Base-by-base conservation (phyloP, 2,113 vertebrate genomes). In the Petromus typicus region DNA sequence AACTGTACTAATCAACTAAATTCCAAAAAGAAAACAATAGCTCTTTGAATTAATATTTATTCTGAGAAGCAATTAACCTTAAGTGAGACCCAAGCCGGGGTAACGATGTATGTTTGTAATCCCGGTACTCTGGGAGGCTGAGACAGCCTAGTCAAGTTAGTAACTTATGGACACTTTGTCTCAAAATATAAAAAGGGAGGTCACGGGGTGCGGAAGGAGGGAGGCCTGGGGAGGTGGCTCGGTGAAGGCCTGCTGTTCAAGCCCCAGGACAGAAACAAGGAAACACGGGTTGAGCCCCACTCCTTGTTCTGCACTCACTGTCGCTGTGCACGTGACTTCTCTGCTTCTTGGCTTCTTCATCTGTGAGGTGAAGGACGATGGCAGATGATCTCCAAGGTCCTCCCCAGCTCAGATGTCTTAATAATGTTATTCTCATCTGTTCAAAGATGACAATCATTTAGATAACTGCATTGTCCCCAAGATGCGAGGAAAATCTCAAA, bases 31-130 rank as follows among this genome's bases (percentile, higher is more conserved):
- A 51, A 51, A 51, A 51, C 5, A 51, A 51, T 51, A 51, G 30
- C 54, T 94, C 37, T 86, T 79, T 66, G 32, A 92, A 73, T 81
- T 37, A 71, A 32, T 87, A 61, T 83, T 92, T 83, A 61, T 71
- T 87, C 61, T 93, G 63, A 11, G 13, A n/a, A 51, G 57, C 18
- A 78, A 78, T 18, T 79, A 83, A 48, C 32, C 40, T 43, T 90
- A 48, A 63, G 40, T 73, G 80, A 94, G 57, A 56, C n/a, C 45
- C 30, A 11, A 76, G 27, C 73, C 43, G 17, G 43, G 43, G 16
- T 17, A 27, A 48, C 32, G 73, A 14, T 48, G 27, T 1, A 30
- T 5, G 16, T 48, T 14, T 76, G 27, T 48, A 48, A 48, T 76
- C 27, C 27, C 27, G 32, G 14, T 17, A 76, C 43, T 76, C 25